These are phyloP conservation scores for Rhabdophis nuchalis DNA, from an alignment of 2,797 vertebrate species.

Conservation along the genomic window DNA sequence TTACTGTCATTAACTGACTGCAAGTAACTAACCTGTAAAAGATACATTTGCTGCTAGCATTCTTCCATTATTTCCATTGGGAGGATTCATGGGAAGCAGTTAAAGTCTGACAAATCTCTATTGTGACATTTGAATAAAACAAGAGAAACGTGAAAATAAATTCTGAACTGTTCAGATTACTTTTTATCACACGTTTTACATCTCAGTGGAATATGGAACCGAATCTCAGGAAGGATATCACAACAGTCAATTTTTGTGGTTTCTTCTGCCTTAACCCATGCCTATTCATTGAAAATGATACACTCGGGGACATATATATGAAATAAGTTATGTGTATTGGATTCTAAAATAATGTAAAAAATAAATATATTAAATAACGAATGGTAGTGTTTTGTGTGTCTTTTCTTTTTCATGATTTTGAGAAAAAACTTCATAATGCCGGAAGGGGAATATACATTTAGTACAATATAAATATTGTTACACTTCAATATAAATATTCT, in stretches of 20 bases:
- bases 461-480: not conserved
- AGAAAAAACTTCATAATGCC: not conserved
- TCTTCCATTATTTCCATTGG: not conserved
- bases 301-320: too few species aligned
- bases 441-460: too few species aligned
- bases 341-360: not conserved
- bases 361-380: not conserved
- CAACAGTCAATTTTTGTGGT: not conserved
- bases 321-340: not conserved
- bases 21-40: not conserved
- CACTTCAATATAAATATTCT: conserved; percentile 12
- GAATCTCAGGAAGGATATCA: not conserved
- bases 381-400: not conserved
- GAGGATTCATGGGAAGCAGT: not conserved
- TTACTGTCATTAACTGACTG: not conserved
- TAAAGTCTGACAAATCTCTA: not conserved
- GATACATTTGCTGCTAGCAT: not conserved
- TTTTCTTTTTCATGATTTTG: not conserved
- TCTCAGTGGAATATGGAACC: not conserved
- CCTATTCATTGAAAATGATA: not conserved
- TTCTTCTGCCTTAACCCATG: not conserved
- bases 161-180: not conserved
- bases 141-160: not conserved
- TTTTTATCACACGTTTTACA: not conserved
- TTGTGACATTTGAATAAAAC: not conserved